Evolutionary conservation across 2,888 invertebrate species (phyloP), one percentile per base, ranked within the genome.

Genomic region (Fragum fragum): DNA sequence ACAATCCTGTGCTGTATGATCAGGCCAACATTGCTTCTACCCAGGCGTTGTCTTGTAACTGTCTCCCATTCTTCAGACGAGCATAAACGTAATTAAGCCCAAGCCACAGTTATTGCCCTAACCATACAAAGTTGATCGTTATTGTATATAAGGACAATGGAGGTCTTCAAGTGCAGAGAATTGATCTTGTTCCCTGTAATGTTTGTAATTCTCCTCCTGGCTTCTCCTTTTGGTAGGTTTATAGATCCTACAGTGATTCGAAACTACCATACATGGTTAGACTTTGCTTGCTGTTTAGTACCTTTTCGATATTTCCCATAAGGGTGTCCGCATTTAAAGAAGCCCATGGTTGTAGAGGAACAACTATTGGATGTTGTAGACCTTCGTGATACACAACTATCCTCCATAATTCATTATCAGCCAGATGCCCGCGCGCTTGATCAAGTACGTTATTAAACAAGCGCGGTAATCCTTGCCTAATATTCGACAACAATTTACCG

Each of bases 211-310:
- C 68, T 14, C 26, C 53, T 21, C 47, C 68, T 52, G 21, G 53
- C 21, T 1, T 53, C 74, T 21, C 75, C 75, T 42, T 75, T 36
- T 9, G 75, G 75, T 57, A 75, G 2, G 42, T 82, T 68, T 0
- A 82, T 77, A 6, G 80, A 63, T 0, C 85, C 79, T 11, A 82
- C 26, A n/a, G 74, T 71, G 16, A 85, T 76, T 71, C 63, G n/a
- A 85, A 75, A 70, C 77, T 82, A 0, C 80, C 42, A 26, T 82
- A 61, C 18, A 85, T 57, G 14, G 66, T 14, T 0, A 87, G 78
- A 14, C 77, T 55, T 70, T 87, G 75, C 36, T 86, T 72, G 53
- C 84, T 84, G 21, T 87, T 81, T 0, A 87, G 68, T 14, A 87
- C 85, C 36, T 81, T 81, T 23, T 79, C 80, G 0, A 83, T 79